A percentile compares a stretch with the other conserved stretches of the same genome.
Evolutionary conservation across 2,113 vertebrate species (phyloP).

Genomic region (Bubo scandiacus): DNA sequence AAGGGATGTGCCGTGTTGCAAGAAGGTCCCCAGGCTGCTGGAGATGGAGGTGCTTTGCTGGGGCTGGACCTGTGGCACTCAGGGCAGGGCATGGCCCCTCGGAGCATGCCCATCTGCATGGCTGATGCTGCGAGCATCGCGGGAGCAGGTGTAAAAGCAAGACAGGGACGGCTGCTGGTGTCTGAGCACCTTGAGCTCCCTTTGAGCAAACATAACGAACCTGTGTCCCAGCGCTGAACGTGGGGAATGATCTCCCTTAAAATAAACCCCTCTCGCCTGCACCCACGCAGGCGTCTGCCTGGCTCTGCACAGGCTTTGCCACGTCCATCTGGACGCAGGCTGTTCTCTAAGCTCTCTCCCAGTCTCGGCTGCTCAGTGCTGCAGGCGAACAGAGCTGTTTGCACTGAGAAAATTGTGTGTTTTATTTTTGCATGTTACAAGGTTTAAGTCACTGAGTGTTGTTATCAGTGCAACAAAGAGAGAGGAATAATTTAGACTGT

Average conservation of each 20-base stretch:
- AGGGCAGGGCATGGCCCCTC: neutral
- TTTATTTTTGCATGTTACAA: neutral
- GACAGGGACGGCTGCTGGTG: neutral
- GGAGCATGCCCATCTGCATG: accelerated
- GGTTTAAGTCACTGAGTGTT: neutral
- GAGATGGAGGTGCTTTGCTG: neutral
- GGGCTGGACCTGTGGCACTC: neutral
- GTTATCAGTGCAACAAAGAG: neutral
- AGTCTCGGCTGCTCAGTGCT: accelerated
- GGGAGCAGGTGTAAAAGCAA: neutral
- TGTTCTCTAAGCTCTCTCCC: neutral
- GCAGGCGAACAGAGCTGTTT: accelerated
- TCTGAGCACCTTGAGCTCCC: neutral
- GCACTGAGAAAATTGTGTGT: neutral
- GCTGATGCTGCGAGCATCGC: accelerated
- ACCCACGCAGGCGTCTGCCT: accelerated
- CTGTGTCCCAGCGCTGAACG: accelerated
- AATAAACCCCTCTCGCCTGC: neutral
- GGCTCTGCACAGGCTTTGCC: neutral
- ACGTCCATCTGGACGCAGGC: neutral
- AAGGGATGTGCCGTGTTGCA: too few species aligned
- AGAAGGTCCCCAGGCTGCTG: neutral
- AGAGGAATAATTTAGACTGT: neutral
- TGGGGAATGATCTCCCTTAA: neutral
- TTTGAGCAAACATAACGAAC: neutral